Base-by-base conservation (phyloP, 1,140 invertebrate genomes). In the Drosophila bifasciata region DNA sequence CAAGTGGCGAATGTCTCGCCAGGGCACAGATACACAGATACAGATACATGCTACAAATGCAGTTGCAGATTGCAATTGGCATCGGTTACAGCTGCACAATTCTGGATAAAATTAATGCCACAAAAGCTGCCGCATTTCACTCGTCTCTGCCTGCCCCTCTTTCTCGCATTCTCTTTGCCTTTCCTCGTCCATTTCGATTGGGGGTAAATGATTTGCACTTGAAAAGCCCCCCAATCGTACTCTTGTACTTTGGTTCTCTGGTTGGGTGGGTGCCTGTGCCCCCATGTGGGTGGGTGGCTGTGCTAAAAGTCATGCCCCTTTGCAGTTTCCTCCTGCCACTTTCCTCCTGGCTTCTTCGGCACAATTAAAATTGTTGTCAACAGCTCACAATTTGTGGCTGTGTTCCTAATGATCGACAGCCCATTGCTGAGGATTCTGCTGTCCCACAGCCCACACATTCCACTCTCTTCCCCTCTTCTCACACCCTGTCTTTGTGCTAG, bases 311-410 rank as follows among this genome's bases (percentile, higher is more conserved):
- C 32, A 11, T 36, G 32, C 32, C 32, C 11, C 32, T 36, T 36
- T 36, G 32, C 32, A 13, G 32, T 13, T 36, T 4, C 11, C 32
- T 36, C 11, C 32, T 13, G 8, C 2, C 28, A 9, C 3, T 11
- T 3, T 36, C 9, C 11, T 1, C 32, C 11, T 36, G 32, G 11
- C 3, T 13, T 13, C 11, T 36, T 81, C 73, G 80, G 58, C 78
- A 78, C 83, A 85, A 85, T 85, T 85, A 78, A 88, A 83, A 80
- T 75, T 88, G 61, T 77, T 85, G 83, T 83, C 81, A 88, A 88
- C 74, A 81, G 57, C 62, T 81, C 73, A 19, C 78, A 81, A 75
- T 74, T 83, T 69, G 60, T 48, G 32, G 32, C 4, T 36, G 2
- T 11, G 49, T 56, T 41, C 58, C 58, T 81, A 73, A 81, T 74